A percentile compares a stretch with the other conserved stretches of the same genome.
phyloP scores from a whole-genome alignment of 2,888 invertebrate species.

The Eueremaeus valkanovi region DNA sequence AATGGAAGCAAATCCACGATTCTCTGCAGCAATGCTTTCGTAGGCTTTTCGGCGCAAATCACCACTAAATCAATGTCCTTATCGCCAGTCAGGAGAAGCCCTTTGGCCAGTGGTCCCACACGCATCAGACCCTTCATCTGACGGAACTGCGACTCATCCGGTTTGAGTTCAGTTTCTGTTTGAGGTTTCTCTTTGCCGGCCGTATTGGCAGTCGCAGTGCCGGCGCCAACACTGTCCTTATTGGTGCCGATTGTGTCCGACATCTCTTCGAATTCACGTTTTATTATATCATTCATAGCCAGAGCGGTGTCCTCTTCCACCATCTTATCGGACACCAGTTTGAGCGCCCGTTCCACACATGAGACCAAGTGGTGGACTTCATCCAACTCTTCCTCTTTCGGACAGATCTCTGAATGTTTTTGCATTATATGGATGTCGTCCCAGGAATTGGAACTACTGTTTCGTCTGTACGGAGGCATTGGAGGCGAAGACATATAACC shows the following conservation, averaged over 20 bases:
- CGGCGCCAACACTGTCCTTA: neutral
- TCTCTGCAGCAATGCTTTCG: constrained; percentile 73
- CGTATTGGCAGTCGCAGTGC: neutral
- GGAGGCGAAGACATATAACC: neutral
- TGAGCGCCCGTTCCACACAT: constrained; percentile 87
- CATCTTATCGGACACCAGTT: constrained; percentile 85
- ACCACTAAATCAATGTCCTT: constrained; percentile 86
- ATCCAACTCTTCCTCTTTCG: constrained; percentile 72
- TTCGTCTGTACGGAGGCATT: constrained; percentile 53
- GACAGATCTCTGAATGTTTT: constrained; percentile 89
- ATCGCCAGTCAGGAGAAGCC: constrained; percentile 83
- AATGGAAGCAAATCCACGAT: constrained; percentile 78
- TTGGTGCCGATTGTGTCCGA: neutral
- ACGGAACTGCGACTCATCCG: constrained; percentile 64
- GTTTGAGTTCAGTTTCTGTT: constrained; percentile 48
- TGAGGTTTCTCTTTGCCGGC: constrained; percentile 10
- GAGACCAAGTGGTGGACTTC: constrained; percentile 84
- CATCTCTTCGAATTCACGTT: constrained; percentile 41
- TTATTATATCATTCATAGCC: constrained; percentile 39
- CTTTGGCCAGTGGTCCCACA: constrained; percentile 84
- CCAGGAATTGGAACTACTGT: constrained; percentile 71
- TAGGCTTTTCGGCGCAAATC: constrained; percentile 90
- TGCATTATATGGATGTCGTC: constrained; percentile 94
- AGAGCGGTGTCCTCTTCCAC: constrained; percentile 57
- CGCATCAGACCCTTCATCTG: constrained; percentile 94